A percentile compares a stretch with the other conserved stretches of the same genome.
These are phyloP conservation scores for Tetropium fuscum DNA, from an alignment of 2,888 invertebrate genomes.

Conservation along the genomic window DNA sequence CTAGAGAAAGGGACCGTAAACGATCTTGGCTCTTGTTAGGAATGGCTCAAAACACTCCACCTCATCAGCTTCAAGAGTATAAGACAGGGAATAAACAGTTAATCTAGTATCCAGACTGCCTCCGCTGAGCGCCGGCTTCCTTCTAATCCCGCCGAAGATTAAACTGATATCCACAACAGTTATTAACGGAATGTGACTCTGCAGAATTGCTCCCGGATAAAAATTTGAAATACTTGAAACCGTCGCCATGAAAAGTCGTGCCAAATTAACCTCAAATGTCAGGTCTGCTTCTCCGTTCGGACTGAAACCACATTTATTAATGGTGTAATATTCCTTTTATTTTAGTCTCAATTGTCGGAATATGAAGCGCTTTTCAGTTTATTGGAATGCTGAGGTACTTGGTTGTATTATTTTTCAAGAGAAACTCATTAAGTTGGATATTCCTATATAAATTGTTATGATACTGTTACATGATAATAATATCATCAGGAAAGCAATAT, in stretches of 20 bases:
- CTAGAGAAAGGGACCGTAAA: not conserved
- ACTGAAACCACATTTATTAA: constrained; percentile 21
- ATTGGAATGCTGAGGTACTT: too few relatives aligned
- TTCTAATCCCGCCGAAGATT: constrained; percentile 35
- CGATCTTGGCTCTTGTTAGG: not conserved
- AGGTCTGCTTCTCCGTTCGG: constrained; percentile 24
- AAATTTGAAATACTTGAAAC: constrained; percentile 30
- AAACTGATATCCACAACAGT: constrained; percentile 40
- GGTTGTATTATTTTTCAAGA: too few relatives aligned
- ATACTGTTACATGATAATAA: too few relatives aligned
- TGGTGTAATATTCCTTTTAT: constrained; percentile 17
- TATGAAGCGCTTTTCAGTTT: too few relatives aligned
- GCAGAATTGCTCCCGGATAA: constrained; percentile 29
- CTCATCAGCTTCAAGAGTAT: constrained; percentile 9
- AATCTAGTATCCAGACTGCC: constrained; percentile 1
- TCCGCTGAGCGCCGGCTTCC: not conserved
- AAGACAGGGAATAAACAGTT: constrained; percentile 7
- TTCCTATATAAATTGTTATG: too few relatives aligned
- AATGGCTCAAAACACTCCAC: constrained; percentile 6
- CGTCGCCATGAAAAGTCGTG: constrained; percentile 30
- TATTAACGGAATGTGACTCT: constrained; percentile 29
- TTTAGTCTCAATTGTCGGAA: constrained; percentile 6
- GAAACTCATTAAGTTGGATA: too few relatives aligned
- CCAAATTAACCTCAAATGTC: constrained; percentile 39
- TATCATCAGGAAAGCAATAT: too few relatives aligned